Percentiles rank a stretch among this genome's conserved stretches.
Evolutionary conservation across 2,888 invertebrate genomes (phyloP).

Genomic region (Ectobius pallidus): DNA sequence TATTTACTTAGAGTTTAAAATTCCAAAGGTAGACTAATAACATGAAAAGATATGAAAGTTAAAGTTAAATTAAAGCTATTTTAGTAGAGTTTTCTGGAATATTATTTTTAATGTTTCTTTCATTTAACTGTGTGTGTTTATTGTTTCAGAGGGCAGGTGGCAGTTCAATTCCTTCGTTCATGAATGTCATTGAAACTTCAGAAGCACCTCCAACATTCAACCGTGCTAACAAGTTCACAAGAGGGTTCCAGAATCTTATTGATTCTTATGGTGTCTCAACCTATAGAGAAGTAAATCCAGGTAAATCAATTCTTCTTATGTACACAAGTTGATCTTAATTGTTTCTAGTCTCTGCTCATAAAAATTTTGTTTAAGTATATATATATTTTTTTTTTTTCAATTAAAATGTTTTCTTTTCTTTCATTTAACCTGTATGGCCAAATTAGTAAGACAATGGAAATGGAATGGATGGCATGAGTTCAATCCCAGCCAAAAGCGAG

Average conservation of each 20-base stretch:
- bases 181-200: conserved; percentile 83
- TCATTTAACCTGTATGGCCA: conserved; percentile 98
- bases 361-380: neutral
- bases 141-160: conserved; percentile 77
- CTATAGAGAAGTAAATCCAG: conserved; percentile 92
- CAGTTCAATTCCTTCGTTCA: conserved; percentile 88
- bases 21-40: no score
- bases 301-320: no score
- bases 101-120: no score
- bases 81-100: no score
- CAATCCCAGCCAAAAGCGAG: no score
- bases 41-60: no score
- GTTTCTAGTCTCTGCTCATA: conserved; percentile 79
- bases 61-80: no score
- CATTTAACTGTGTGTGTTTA: no score
- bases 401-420: conserved; percentile 92
- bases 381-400: conserved; percentile 44
- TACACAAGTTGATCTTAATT: conserved; percentile 57
- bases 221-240: conserved; percentile 90
- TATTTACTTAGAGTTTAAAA: no score
- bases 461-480: no score
- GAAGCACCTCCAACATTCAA: conserved; percentile 91
- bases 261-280: conserved; percentile 92
- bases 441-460: no score
- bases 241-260: conserved; percentile 90